Percentiles rank a stretch among this genome's conserved stretches.
phyloP scores from a whole-genome alignment of 2,797 vertebrate genomes.

The Crypturellus tataupa region DNA sequence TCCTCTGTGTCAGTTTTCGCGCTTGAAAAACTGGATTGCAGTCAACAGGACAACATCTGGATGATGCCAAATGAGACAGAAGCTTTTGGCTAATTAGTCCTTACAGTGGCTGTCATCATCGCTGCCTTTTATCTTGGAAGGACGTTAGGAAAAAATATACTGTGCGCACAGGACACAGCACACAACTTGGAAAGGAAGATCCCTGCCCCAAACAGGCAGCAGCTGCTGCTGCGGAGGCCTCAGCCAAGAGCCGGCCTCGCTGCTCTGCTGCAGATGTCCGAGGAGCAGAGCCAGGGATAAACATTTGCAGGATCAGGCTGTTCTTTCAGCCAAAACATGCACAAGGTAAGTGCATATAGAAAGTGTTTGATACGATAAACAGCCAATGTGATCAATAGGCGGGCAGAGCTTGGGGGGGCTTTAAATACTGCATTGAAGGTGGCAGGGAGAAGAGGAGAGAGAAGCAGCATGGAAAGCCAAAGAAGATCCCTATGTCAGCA shows the following conservation, averaged over 20 bases:
- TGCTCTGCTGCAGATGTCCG: constrained; percentile 46
- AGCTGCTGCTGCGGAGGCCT: constrained; percentile 18
- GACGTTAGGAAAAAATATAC: not conserved
- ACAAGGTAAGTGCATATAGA: not conserved
- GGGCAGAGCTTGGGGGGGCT: not conserved
- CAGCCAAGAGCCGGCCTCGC: not conserved
- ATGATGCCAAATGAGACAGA: not conserved
- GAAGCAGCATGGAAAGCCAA: not conserved
- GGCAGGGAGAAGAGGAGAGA: not conserved
- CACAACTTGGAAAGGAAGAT: constrained; percentile 1
- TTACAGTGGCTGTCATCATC: not conserved
- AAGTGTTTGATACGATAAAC: not conserved
- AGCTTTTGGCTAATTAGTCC: constrained; percentile 9
- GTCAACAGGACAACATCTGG: constrained; percentile 28
- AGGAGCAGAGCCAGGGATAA: not conserved
- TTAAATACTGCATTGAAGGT: not conserved
- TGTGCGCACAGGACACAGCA: rapidly evolving
- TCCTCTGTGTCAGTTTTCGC: not conserved
- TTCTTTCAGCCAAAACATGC: constrained; percentile 15
- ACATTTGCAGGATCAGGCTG: not conserved
- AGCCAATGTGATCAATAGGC: not conserved
- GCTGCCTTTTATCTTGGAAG: constrained; percentile 16
- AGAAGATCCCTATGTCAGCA: not conserved
- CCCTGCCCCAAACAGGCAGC: not conserved
- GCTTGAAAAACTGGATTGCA: constrained; percentile 8